Base-by-base conservation (phyloP, 2,797 vertebrate species). In the Mionectes olivaceus region DNA sequence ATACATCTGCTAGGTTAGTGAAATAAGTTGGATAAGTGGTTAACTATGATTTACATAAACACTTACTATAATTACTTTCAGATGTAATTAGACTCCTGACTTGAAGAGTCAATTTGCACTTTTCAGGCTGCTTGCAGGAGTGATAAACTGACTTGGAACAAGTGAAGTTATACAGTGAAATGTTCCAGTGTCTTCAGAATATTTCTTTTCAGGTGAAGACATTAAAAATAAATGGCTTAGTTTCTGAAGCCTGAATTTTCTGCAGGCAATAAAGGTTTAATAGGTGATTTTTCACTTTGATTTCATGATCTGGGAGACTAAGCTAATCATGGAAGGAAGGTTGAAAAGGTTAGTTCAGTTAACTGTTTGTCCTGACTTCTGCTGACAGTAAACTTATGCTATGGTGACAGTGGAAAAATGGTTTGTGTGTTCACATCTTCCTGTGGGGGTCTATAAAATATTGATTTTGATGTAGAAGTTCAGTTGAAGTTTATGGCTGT, bases 161-260 rank as follows among this genome's bases (percentile, higher is more conserved):
- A 74, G 67, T 39, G 28, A 25, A 52, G 56, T 89, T 75, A 33
- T 7, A 13, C 21, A 65, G 28, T 63, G 50, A 87, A 78, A 71
- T 83, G 41, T 89, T 87, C n/a, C 0, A 3, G 0, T 63, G 19
- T 74, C 57, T 93, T 80, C 30, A 85, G 60, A 87, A 30, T 89
- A 32, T 87, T 90, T 89, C 27, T 83, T 84, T 91, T 43, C 35
- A 22, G 21, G 63, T 89, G 61, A 43, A 80, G 37, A 32, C 5
- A 14, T 17, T 39, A 39, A 59, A 59, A 75, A 85, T 22, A 74
- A 79, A 68, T 75, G 19, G 13, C 37, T 43, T 78, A 2, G 5
- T 60, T 92, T 89, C 37, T n/a, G 60, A 82, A 89, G 35, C 71
- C 39, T 74, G 68, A 53, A 10, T 77, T 83, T 95, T 91, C 68